Evolutionary conservation across 2,797 vertebrate species (phyloP), one percentile per base, ranked within the genome.

Genomic region (Linurgus olivaceus): DNA sequence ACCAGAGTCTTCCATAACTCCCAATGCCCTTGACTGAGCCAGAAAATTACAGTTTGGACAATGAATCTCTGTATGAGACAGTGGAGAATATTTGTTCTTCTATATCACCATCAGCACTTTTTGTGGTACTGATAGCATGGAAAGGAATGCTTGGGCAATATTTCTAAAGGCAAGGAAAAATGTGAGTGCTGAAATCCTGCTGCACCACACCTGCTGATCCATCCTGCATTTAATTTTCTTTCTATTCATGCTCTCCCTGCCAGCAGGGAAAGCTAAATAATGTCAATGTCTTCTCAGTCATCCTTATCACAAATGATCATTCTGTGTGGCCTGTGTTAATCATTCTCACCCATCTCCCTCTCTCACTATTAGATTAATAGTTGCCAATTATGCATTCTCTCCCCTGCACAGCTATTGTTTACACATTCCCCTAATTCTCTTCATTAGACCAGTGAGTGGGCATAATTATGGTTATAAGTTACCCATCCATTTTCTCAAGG

Each of bases 311-410:
- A 97, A 97, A 96, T 4, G 19, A 96, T 97, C 83, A 5, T 95
- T 96, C 83, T 85, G 42, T 91, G 87, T 96, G 90, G 79, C 80
- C 88, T 94, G 14, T 94, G 92, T 96, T 97, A 97, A 98, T 97
- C 96, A 97, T 94, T 94, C 74, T 86, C 52, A 96, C 89, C 65
- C 25, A 0, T 91, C 88, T 95, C 84, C 77, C 54, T 94, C 89
- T 96, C 94, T 96, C 85, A 65, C 84, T 75, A 94, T 96, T 97
- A 97, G 97, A 98, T 97, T 98, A 98, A 98, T 97, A 95, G 96
- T 74, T 94, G 73, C 74, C 95, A 97, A 97, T 98, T 98, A 98
- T 90, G 86, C 82, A 89, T 79, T 31, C 33, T 93, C 72, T 97
- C 80, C 92, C 77, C 86, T 77, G 72, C 81, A 81, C 93, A 96